A percentile compares a stretch with the other conserved stretches of the same genome.
phyloP scores from a whole-genome alignment of 2,113 vertebrate species.

The Stegastes partitus region DNA sequence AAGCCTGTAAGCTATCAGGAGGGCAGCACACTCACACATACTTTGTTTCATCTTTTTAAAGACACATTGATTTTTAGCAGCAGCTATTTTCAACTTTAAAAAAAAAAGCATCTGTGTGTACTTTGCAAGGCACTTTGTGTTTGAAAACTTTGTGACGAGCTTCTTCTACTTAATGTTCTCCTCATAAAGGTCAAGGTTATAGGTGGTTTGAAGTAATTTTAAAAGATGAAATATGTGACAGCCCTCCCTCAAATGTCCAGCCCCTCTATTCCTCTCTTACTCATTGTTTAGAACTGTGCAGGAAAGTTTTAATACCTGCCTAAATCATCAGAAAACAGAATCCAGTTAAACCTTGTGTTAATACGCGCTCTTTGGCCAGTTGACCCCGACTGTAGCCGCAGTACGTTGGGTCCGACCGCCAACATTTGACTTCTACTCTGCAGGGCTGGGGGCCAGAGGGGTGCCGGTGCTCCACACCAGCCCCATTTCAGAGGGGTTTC shows the following conservation, averaged over 20 bases:
- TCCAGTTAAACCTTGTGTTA: slow-evolving; percentile 43
- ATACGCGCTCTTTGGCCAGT: slow-evolving; percentile 51
- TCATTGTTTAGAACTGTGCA: too few species aligned
- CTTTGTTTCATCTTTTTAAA: background rate
- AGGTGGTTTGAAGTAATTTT: background rate
- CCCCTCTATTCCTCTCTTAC: too few species aligned
- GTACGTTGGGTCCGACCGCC: slow-evolving; percentile 49
- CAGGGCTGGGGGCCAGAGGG: slow-evolving; percentile 66
- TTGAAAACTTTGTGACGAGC: background rate
- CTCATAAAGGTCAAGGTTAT: background rate
- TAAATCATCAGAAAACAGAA: background rate
- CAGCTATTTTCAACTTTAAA: too few species aligned
- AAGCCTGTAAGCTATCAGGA: background rate
- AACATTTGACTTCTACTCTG: slow-evolving; percentile 73
- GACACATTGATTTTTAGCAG: background rate
- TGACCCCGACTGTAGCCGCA: slow-evolving; percentile 62
- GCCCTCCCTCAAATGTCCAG: background rate
- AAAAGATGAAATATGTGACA: background rate
- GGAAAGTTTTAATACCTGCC: background rate
- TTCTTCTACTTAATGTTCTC: background rate
- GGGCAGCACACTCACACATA: background rate
- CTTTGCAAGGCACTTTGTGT: background rate
- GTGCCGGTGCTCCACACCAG: slow-evolving; percentile 61
- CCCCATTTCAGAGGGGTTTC: slow-evolving; percentile 80
- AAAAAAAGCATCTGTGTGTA: background rate